A percentile compares a stretch with the other conserved stretches of the same genome.
These are phyloP conservation scores for Lasioglossum villosulum DNA, from an alignment of 2,888 invertebrate species.

Conservation along the genomic window DNA sequence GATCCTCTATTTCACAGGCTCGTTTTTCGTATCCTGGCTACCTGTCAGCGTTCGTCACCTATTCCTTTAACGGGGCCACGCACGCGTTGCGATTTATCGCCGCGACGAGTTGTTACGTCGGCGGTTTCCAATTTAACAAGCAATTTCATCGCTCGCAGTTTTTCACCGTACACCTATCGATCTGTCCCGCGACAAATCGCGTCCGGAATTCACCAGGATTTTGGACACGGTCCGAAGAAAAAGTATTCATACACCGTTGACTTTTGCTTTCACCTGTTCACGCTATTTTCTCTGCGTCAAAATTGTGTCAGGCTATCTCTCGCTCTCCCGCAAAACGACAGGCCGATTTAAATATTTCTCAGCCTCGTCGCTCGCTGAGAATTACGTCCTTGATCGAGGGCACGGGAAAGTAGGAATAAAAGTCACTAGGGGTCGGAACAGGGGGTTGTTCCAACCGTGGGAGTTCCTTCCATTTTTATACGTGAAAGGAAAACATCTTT, in stretches of 20 bases:
- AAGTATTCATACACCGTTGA: not conserved
- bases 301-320: not conserved
- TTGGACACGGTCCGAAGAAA: not conserved
- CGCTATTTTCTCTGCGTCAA: not conserved
- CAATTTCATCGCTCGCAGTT: not conserved
- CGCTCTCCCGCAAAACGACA: not conserved
- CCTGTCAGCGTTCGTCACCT: conserved; percentile 41
- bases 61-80: conserved; percentile 15
- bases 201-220: not conserved
- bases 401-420: not conserved
- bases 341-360: not conserved
- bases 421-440: not conserved
- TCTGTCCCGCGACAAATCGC: not conserved
- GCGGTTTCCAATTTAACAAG: not conserved
- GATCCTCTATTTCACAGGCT: conserved; percentile 29
- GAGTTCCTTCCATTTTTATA: not conserved
- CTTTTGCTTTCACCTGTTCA: conserved; percentile 6
- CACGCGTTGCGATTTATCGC: conserved; percentile 53
- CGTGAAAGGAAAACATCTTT: not conserved
- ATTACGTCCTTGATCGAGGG: not conserved
- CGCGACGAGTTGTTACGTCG: conserved; percentile 1
- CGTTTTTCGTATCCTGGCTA: conserved; percentile 29
- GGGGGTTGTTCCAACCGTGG: not conserved
- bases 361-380: not conserved
- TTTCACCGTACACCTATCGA: not conserved